Conservation (phyloP, 2,888 invertebrate species). For the Watsonalla cultraria region DNA sequence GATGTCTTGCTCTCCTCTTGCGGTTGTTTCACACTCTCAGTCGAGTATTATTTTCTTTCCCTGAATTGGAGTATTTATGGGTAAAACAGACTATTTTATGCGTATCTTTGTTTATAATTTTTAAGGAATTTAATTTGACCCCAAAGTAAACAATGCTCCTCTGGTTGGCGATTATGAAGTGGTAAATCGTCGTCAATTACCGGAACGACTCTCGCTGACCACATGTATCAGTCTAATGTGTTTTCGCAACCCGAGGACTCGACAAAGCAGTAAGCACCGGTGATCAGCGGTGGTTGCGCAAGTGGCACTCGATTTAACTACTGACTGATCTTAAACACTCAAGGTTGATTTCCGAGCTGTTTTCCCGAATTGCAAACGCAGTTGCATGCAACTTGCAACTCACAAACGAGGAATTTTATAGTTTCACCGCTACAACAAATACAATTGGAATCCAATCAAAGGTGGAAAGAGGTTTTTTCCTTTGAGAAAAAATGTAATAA, state of each 20-base stretch:
- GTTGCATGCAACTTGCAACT: constrained; percentile 18
- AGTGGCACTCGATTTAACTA: constrained; percentile 24
- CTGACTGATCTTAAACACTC: constrained; percentile 23
- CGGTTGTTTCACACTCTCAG: too few species aligned
- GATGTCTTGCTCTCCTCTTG: too few species aligned
- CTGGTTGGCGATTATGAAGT: not conserved
- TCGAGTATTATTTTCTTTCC: too few species aligned
- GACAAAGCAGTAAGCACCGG: not conserved
- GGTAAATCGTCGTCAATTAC: not conserved
- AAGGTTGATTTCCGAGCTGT: constrained; percentile 42
- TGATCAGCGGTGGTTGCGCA: constrained; percentile 26
- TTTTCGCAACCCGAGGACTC: not conserved
- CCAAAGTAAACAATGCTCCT: not conserved
- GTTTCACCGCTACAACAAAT: constrained; percentile 38
- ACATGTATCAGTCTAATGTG: constrained; percentile 16
- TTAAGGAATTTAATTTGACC: not conserved
- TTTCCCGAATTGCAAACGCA: constrained; percentile 20
- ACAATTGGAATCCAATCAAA: not conserved
- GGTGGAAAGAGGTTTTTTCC: constrained; percentile 1
- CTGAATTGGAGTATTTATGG: too few species aligned
- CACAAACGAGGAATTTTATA: constrained; percentile 22
- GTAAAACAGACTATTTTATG: too few species aligned
- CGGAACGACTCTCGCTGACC: constrained; percentile 13
- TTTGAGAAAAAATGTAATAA: constrained; percentile 2
- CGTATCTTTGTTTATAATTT: not conserved